phyloP scores from a whole-genome alignment of 2,113 vertebrate genomes.

The Gyps fulvus region DNA sequence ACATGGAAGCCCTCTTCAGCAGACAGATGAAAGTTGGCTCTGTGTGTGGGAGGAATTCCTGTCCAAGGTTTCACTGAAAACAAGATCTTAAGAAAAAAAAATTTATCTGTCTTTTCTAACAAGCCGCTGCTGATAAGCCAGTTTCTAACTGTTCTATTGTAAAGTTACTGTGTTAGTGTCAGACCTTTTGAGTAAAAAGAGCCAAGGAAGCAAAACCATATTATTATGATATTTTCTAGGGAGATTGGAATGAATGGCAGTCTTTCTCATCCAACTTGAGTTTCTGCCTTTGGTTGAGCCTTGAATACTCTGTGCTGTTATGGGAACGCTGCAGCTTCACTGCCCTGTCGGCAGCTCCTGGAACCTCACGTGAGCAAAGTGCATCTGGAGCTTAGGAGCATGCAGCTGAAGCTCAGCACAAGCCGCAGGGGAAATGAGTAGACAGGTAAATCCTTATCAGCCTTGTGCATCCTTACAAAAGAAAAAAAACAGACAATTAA shows the following conservation, averaged over 20 bases:
- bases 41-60: neutral
- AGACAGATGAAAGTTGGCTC: neutral
- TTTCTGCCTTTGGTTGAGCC: neutral
- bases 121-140: neutral
- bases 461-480: neutral
- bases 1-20: neutral
- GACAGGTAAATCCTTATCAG: neutral
- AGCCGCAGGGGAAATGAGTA: neutral
- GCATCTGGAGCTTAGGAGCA: neutral
- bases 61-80: neutral
- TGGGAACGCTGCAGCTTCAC: neutral
- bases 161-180: neutral
- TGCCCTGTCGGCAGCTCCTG: accelerated
- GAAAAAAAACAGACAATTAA: neutral
- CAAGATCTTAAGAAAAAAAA: neutral
- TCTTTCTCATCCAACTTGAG: neutral
- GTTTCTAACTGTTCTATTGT: neutral
- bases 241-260: neutral
- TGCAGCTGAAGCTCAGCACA: neutral
- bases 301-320: neutral
- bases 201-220: neutral
- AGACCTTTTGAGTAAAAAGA: neutral
- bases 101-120: neutral
- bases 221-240: neutral
- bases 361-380: neutral